Percentiles rank a stretch among this genome's conserved stretches.
phyloP scores from a whole-genome alignment of 2,113 vertebrate genomes.

The Probosciger aterrimus region DNA sequence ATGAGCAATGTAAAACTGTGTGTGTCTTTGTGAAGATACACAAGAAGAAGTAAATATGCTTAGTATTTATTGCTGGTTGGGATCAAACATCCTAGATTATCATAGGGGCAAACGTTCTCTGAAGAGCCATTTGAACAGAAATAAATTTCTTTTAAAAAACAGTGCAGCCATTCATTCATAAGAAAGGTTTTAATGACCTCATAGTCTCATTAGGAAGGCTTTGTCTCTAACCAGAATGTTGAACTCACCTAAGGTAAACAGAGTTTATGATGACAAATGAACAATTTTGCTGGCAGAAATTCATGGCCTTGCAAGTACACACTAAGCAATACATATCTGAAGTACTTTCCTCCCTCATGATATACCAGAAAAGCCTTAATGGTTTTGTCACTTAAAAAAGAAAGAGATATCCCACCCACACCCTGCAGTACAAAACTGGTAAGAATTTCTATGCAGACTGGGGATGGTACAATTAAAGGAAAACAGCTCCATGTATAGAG shows the following conservation, averaged over 20 bases:
- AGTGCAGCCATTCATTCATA: not conserved
- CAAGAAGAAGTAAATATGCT: not conserved
- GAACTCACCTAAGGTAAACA: not conserved
- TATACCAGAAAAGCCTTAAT: not conserved
- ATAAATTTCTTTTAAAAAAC: not conserved
- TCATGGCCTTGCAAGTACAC: not conserved
- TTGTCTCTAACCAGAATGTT: not conserved
- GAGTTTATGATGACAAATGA: not conserved
- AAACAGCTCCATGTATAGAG: not conserved
- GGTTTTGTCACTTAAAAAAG: not conserved
- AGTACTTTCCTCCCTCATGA: not conserved
- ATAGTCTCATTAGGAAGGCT: not conserved
- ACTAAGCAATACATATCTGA: not conserved
- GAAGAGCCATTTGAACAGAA: not conserved
- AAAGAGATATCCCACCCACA: not conserved
- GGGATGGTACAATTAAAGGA: not conserved
- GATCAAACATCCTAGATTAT: not conserved
- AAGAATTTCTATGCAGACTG: not conserved
- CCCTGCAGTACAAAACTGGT: not conserved
- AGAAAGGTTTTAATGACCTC: not conserved
- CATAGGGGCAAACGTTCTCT: not conserved
- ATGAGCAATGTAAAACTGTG: not conserved
- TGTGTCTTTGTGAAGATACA: not conserved
- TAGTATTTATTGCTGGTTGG: not conserved
- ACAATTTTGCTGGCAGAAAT: not conserved